Evolutionary conservation across 1,140 invertebrate species (phyloP).

Genomic region (Drosophila mauritiana): DNA sequence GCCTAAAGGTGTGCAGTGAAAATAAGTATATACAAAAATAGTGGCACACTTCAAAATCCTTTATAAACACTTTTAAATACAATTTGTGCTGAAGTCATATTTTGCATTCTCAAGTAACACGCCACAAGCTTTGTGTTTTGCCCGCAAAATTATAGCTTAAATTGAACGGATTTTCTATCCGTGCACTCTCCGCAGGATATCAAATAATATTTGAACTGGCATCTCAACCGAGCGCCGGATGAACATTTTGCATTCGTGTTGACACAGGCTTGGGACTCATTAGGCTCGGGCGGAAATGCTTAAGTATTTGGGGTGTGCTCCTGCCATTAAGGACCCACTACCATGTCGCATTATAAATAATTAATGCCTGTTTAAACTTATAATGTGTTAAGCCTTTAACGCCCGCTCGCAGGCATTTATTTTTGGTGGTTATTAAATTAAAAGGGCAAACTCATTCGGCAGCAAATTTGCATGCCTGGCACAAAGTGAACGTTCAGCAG

Average conservation of each 20-base stretch:
- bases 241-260: slow-evolving; percentile 64
- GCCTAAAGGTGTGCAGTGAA: neutral
- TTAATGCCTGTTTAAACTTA: slow-evolving; percentile 60
- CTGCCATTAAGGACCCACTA: slow-evolving; percentile 12
- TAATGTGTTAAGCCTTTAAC: slow-evolving; percentile 64
- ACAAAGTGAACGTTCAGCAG: slow-evolving; percentile 46
- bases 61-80: no score
- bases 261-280: slow-evolving; percentile 41
- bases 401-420: slow-evolving; percentile 28
- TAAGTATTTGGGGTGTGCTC: slow-evolving; percentile 11
- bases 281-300: slow-evolving; percentile 28
- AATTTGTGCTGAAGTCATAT: no score
- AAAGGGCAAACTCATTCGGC: slow-evolving; percentile 10
- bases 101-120: neutral
- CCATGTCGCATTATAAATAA: slow-evolving; percentile 60
- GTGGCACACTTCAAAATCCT: no score
- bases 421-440: slow-evolving; percentile 35
- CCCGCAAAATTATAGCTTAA: neutral
- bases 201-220: slow-evolving; percentile 75
- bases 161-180: neutral
- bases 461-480: neutral
- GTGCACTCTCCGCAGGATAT: slow-evolving; percentile 62
- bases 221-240: slow-evolving; percentile 44
- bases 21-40: no score
- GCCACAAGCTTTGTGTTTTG: neutral